Conservation (phyloP, 2,113 vertebrate species). For the Gracilinanus agilis region DNA sequence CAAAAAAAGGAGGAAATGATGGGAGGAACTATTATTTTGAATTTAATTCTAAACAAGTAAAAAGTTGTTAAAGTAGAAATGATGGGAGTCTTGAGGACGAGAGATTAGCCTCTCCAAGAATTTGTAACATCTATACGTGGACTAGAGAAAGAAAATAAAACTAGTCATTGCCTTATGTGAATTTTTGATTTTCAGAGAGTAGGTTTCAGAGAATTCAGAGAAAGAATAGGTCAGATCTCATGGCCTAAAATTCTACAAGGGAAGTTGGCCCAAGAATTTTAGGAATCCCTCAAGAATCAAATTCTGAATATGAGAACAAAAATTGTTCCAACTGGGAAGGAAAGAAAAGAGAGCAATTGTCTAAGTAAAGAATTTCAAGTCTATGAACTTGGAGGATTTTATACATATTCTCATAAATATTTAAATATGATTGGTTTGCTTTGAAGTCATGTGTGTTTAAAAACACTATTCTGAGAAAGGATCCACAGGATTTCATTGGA, state of each 20-base stretch:
- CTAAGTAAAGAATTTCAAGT: background rate
- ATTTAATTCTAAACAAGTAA: background rate
- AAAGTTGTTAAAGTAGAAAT: background rate
- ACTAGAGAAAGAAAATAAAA: background rate
- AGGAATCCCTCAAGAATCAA: background rate
- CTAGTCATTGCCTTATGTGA: background rate
- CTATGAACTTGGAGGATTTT: background rate
- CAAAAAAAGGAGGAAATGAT: background rate
- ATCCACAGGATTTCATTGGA: background rate
- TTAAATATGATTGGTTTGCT: background rate
- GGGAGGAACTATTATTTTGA: background rate
- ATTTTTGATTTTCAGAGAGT: background rate
- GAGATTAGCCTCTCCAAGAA: background rate
- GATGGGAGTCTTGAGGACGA: background rate
- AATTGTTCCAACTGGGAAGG: background rate
- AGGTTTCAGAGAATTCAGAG: background rate
- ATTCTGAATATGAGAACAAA: background rate
- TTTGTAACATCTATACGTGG: background rate
- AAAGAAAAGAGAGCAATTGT: background rate
- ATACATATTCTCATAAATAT: background rate
- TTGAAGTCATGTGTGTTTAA: background rate
- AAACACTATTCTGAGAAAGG: background rate
- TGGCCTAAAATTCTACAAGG: background rate
- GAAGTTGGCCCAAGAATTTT: background rate
- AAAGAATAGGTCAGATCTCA: background rate